Evolutionary conservation across 2,113 vertebrate genomes (phyloP).

Genomic region (Sminthopsis crassicaudata): DNA sequence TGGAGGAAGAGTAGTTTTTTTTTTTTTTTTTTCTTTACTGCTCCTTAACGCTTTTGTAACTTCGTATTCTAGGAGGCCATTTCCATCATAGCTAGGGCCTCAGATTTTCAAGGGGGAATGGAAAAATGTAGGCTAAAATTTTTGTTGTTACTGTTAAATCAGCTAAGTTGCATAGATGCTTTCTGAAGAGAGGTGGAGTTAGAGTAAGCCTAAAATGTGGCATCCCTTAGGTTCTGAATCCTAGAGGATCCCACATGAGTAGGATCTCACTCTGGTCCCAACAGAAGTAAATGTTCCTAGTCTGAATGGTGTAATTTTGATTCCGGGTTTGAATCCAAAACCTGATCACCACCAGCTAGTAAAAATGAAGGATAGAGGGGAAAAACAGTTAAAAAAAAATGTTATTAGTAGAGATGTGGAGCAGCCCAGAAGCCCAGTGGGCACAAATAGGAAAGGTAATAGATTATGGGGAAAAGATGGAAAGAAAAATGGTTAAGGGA

Average conservation of each 20-base stretch:
- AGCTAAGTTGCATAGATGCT: slow-evolving; percentile 40
- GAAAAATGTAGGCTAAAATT: slow-evolving; percentile 30
- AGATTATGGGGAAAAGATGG: background rate
- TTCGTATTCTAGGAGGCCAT: background rate
- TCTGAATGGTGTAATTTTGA: slow-evolving; percentile 12
- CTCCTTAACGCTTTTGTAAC: slow-evolving; percentile 8
- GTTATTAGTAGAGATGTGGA: background rate
- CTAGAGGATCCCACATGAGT: background rate
- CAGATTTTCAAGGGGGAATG: slow-evolving; percentile 6
- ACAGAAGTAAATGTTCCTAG: background rate
- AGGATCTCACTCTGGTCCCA: background rate
- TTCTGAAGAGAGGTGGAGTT: slow-evolving; percentile 42
- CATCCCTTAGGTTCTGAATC: slow-evolving; percentile 13
- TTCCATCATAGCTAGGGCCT: slow-evolving; percentile 23
- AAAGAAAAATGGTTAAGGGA: background rate
- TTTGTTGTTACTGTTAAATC: slow-evolving; percentile 52
- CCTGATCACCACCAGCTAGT: background rate
- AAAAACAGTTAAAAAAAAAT: background rate
- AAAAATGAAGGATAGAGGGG: background rate
- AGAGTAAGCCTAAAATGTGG: slow-evolving; percentile 44
- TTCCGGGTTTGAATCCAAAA: background rate
- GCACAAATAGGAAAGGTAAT: background rate
- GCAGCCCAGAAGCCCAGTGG: background rate
- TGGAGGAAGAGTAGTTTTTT: background rate
- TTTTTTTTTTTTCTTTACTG: background rate